Conservation (phyloP, 1,140 invertebrate species). For the Hermetia illucens region DNA sequence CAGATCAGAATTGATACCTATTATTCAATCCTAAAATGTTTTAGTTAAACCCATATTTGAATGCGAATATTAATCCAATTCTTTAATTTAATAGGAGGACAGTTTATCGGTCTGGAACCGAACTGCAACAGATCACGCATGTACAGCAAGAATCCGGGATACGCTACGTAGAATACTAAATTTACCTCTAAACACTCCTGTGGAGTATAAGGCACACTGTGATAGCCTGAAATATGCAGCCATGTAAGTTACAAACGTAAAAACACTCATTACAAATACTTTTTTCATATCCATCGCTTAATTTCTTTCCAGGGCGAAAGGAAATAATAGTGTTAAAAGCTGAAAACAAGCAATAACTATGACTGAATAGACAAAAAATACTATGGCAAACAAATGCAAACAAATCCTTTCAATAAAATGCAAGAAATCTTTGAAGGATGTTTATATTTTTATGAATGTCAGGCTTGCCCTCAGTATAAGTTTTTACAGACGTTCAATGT, state of each 20-base stretch:
- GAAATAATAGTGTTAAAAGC: too few relatives aligned
- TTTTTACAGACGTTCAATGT: too few relatives aligned
- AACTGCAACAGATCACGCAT: constrained; percentile 74
- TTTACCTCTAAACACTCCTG: constrained; percentile 76
- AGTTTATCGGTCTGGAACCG: constrained; percentile 97
- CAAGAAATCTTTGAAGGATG: too few relatives aligned
- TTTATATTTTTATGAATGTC: too few relatives aligned
- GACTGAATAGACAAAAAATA: not conserved
- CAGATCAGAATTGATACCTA: too few relatives aligned
- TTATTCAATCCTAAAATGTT: too few relatives aligned
- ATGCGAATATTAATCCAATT: too few relatives aligned
- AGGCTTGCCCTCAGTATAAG: too few relatives aligned
- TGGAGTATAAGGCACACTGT: constrained; percentile 95
- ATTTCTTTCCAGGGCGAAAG: not conserved
- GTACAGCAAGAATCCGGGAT: constrained; percentile 84
- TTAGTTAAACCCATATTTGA: too few relatives aligned
- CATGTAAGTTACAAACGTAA: constrained; percentile 20
- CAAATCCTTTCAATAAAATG: constrained; percentile 15
- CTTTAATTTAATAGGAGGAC: constrained; percentile 62
- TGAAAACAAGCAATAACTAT: not conserved
- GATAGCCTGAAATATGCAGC: constrained; percentile 58
- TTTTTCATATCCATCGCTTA: not conserved
- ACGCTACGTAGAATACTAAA: constrained; percentile 87
- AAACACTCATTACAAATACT: not conserved
- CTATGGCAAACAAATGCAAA: constrained; percentile 18